Evolutionary conservation across 2,113 vertebrate genomes (phyloP).

Genomic region (Channa maculata): DNA sequence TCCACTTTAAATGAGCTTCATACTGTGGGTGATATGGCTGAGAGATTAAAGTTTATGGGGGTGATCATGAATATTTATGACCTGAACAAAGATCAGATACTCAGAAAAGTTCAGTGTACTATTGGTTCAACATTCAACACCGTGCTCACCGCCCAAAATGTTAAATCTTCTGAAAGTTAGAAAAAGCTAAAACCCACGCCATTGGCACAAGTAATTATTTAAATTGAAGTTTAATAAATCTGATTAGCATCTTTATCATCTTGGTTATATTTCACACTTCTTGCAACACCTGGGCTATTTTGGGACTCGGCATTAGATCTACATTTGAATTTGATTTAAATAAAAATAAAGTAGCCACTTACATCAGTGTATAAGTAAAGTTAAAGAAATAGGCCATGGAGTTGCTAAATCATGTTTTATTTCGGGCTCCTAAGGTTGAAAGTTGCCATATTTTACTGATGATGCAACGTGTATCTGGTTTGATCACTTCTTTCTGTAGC

Average conservation of each 20-base stretch:
- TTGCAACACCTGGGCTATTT: background rate
- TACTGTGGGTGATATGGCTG: no score
- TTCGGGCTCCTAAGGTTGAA: background rate
- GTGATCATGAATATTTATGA: conserved; percentile 18
- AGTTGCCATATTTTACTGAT: background rate
- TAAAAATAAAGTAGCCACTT: conserved; percentile 6
- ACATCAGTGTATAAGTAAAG: background rate
- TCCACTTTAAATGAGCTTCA: background rate
- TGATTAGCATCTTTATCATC: background rate
- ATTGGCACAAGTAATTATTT: background rate
- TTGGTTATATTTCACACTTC: background rate
- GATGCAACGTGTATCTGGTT: background rate
- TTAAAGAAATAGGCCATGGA: conserved; percentile 2
- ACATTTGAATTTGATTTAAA: background rate
- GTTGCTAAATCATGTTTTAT: conserved; percentile 20
- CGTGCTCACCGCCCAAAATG: no score
- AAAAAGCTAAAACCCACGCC: background rate
- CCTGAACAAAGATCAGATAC: background rate
- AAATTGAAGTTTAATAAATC: background rate
- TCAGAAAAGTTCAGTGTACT: no score
- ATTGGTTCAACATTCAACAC: no score
- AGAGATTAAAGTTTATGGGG: background rate
- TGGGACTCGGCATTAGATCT: no score
- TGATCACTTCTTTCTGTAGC: no score
- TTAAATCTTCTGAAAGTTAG: no score